Evolutionary conservation across 2,888 invertebrate genomes (phyloP).

Genomic region (Kuschelorhynchus macadamiae): DNA sequence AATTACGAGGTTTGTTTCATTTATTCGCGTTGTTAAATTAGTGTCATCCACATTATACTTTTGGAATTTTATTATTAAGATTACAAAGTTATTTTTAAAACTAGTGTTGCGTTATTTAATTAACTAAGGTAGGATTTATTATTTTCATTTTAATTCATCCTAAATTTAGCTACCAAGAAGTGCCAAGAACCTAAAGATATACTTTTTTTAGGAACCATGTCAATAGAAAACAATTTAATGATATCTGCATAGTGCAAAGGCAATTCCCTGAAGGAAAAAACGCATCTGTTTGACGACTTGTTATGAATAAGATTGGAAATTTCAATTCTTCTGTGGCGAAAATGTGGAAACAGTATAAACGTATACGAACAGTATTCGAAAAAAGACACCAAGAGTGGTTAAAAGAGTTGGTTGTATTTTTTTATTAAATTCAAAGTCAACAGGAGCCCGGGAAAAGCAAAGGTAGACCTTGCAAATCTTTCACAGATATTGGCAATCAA

Average conservation of each 20-base stretch:
- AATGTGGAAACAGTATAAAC: conserved; percentile 37
- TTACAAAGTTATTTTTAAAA: too few species aligned
- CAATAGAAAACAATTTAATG: not conserved
- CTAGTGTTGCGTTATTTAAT: too few species aligned
- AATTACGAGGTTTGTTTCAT: too few species aligned
- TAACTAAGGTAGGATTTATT: too few species aligned
- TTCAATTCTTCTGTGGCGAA: conserved; percentile 18
- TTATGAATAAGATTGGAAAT: conserved; percentile 32
- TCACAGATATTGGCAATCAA: conserved; percentile 18
- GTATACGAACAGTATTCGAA: conserved; percentile 27
- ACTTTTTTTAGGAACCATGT: conserved; percentile 32
- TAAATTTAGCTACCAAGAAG: conserved; percentile 31
- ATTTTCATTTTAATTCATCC: too few species aligned
- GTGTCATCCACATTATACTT: too few species aligned
- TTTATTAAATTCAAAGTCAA: not conserved
- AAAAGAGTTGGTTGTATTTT: conserved; percentile 15
- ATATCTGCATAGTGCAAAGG: conserved; percentile 20
- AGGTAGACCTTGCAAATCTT: conserved; percentile 10
- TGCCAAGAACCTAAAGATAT: conserved; percentile 20
- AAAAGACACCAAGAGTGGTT: conserved; percentile 28
- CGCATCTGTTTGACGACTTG: conserved; percentile 23
- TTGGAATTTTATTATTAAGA: too few species aligned
- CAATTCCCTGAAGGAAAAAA: conserved; percentile 7
- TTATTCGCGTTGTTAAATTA: too few species aligned
- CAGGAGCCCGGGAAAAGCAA: conserved; percentile 5